These are phyloP conservation scores for Conus betulinus DNA, from an alignment of 1,140 invertebrate species.

Conservation along the genomic window DNA sequence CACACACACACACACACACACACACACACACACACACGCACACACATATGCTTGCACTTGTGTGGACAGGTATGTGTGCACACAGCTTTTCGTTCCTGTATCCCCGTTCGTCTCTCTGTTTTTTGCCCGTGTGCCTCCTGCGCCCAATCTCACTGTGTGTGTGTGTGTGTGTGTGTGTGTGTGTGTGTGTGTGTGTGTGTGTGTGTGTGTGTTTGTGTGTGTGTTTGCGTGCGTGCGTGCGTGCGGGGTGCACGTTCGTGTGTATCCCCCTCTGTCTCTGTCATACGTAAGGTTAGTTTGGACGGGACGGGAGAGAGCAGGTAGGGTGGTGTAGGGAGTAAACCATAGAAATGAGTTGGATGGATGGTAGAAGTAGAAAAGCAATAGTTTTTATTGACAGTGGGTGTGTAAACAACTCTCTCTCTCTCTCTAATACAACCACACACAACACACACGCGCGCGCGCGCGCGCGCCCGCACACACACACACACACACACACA, in stretches of 20 bases:
- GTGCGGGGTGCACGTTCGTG: neutral
- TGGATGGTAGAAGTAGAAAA: no score
- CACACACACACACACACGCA: no score
- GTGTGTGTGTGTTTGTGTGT: neutral
- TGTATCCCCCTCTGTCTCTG: neutral
- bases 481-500: no score
- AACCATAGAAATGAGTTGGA: no score
- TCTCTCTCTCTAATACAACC: neutral
- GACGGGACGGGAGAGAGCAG: neutral
- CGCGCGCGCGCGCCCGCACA: no score
- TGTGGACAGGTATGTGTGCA: no score
- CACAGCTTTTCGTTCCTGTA: neutral
- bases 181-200: constrained; percentile 19
- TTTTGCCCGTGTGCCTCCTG: neutral
- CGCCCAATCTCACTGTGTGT: neutral
- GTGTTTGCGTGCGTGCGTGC: neutral
- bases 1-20: no score
- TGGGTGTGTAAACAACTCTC: neutral
- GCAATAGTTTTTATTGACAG: neutral
- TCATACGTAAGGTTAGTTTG: neutral
- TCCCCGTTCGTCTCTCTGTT: neutral
- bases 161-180: constrained; percentile 17
- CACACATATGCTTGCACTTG: no score
- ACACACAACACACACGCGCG: no score
- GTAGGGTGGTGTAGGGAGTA: neutral